phyloP scores from a whole-genome alignment of 2,113 vertebrate genomes.

The Galbula dea region DNA sequence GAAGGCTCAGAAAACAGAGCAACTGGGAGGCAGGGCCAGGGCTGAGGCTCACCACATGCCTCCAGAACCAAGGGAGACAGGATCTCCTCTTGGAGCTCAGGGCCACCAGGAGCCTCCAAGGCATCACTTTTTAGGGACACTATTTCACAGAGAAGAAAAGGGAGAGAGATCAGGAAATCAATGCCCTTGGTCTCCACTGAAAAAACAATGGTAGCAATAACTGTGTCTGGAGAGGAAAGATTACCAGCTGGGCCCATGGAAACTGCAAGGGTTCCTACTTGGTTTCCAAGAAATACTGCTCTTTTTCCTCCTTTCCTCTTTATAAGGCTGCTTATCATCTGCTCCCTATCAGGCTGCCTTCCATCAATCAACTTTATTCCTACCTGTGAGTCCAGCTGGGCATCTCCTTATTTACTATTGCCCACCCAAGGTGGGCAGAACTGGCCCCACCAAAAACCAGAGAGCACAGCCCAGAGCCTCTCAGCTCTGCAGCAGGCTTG shows the following conservation, averaged over 20 bases:
- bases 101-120: not conserved
- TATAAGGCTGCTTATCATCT: not conserved
- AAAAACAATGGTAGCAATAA: not conserved
- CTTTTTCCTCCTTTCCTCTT: not conserved
- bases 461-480: not conserved
- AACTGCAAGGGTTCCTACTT: not conserved
- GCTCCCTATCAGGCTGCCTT: not conserved
- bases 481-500: not conserved
- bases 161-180: not conserved
- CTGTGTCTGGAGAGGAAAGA: not conserved
- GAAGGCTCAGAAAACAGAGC: too few relatives aligned
- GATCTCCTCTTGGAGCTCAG: not conserved
- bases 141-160: not conserved
- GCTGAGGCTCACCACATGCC: too few relatives aligned
- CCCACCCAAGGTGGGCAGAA: not conserved
- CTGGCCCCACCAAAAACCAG: fast-evolving
- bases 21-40: too few relatives aligned
- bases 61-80: too few relatives aligned
- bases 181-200: not conserved
- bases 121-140: not conserved
- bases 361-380: not conserved
- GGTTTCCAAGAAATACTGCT: not conserved
- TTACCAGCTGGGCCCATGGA: not conserved
- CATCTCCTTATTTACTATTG: not conserved
- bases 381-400: not conserved